Evolutionary conservation across 2,888 invertebrate genomes (phyloP).

Genomic region (Ametastegia equiseti): DNA sequence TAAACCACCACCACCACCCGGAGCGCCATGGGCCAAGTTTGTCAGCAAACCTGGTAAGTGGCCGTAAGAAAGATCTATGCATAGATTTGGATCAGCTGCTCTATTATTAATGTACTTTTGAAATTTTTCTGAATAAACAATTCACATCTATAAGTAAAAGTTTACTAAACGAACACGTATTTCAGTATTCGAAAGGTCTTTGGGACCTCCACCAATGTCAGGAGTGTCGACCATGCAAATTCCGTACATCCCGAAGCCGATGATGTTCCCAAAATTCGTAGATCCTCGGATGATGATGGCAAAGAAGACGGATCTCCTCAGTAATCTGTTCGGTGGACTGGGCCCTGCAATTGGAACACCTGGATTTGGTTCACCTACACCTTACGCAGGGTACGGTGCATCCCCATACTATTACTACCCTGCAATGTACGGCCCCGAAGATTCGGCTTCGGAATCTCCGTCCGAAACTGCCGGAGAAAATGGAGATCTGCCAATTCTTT

Average conservation of each 20-base stretch:
- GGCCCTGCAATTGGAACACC: constrained; percentile 53
- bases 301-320: constrained; percentile 66
- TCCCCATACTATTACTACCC: constrained; percentile 3
- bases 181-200: constrained; percentile 62
- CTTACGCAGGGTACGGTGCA: constrained; percentile 13
- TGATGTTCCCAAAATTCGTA: constrained; percentile 69
- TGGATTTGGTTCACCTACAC: constrained; percentile 13
- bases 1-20: constrained; percentile 61
- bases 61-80: too few relatives aligned
- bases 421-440: constrained; percentile 10
- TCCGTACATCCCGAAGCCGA: constrained; percentile 65
- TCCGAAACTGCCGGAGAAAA: background rate
- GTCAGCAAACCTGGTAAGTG: constrained; percentile 57
- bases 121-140: too few relatives aligned
- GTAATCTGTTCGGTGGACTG: constrained; percentile 64
- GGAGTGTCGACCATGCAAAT: constrained; percentile 64
- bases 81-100: too few relatives aligned
- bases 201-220: constrained; percentile 59
- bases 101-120: too few relatives aligned
- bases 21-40: constrained; percentile 60
- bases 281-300: constrained; percentile 68
- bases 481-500: background rate
- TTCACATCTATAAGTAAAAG: too few relatives aligned
- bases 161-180: constrained; percentile 1
- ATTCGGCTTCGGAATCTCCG: background rate